Percentiles rank a stretch among this genome's conserved stretches.
These are phyloP conservation scores for Intellagama lesueurii DNA, from an alignment of 2,797 vertebrate genomes.

Conservation along the genomic window DNA sequence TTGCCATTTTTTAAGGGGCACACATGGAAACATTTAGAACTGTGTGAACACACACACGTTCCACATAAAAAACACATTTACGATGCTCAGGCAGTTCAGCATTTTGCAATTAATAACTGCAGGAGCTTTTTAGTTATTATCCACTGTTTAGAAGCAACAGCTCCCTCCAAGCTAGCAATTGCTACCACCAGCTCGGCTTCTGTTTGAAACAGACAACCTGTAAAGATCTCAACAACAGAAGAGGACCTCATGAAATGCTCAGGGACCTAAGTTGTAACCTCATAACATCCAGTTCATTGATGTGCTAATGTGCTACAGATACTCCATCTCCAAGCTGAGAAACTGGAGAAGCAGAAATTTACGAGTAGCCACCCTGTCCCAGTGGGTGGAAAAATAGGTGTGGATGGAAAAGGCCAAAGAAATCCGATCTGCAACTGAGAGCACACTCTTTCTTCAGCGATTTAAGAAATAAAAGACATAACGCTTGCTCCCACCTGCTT, in stretches of 20 bases:
- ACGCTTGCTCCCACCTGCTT: not conserved
- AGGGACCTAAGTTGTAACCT: slow-evolving; percentile 68
- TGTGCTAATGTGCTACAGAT: slow-evolving; percentile 64
- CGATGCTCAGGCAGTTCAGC: slow-evolving; percentile 60
- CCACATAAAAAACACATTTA: slow-evolving; percentile 41
- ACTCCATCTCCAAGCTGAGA: slow-evolving; percentile 54
- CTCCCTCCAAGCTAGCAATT: slow-evolving; percentile 68
- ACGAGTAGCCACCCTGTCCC: slow-evolving; percentile 35
- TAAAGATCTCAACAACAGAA: slow-evolving; percentile 76
- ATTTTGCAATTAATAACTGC: slow-evolving; percentile 69
- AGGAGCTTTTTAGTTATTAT: slow-evolving; percentile 67
- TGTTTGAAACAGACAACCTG: slow-evolving; percentile 76
- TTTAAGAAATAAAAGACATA: slow-evolving; percentile 3
- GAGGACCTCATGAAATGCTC: slow-evolving; percentile 78
- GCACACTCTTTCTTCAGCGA: not conserved
- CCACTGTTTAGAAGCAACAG: slow-evolving; percentile 70
- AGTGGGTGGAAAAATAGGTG: slow-evolving; percentile 11
- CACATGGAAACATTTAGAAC: slow-evolving; percentile 66
- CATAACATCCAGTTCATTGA: slow-evolving; percentile 67
- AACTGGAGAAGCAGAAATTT: slow-evolving; percentile 42
- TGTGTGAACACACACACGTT: slow-evolving; percentile 58
- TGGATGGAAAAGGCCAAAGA: slow-evolving; percentile 36
- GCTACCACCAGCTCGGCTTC: slow-evolving; percentile 70
- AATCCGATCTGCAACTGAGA: slow-evolving; percentile 31
- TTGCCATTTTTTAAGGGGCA: slow-evolving; percentile 51